These are phyloP conservation scores for Mycalesis mineus DNA, from an alignment of 2,888 invertebrate genomes.

Conservation along the genomic window DNA sequence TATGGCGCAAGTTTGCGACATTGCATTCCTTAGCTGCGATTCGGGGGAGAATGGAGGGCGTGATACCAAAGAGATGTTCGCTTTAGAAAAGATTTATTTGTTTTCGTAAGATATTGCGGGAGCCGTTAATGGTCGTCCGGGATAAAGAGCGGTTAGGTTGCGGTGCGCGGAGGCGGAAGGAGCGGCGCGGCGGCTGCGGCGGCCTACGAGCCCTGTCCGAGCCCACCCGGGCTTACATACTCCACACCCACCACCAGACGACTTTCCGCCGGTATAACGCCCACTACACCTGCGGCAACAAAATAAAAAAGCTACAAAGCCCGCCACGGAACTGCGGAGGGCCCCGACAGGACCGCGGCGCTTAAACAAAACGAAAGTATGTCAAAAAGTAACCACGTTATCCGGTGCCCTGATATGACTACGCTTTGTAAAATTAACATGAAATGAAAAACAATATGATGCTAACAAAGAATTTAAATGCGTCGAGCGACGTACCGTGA, in stretches of 20 bases:
- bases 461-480: conserved; percentile 13
- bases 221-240: conserved; percentile 75
- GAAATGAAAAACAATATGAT: conserved; percentile 11
- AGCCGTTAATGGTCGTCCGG: conserved; percentile 61
- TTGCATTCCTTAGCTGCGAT: conserved; percentile 69
- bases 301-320: conserved; percentile 76
- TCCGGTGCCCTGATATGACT: conserved; percentile 46
- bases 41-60: conserved; percentile 53
- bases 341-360: conserved; percentile 55
- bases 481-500: background rate
- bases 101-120: conserved; percentile 65
- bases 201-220: conserved; percentile 73
- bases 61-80: conserved; percentile 69
- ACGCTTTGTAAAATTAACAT: conserved; percentile 16
- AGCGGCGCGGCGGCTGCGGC: conserved; percentile 34
- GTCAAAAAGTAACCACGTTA: conserved; percentile 39
- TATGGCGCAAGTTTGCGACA: conserved; percentile 49
- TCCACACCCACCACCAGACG: conserved; percentile 81
- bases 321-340: conserved; percentile 56
- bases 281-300: conserved; percentile 80
- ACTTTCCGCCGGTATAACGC: conserved; percentile 80
- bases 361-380: conserved; percentile 49
- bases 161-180: conserved; percentile 41
- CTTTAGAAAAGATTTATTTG: conserved; percentile 70
- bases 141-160: conserved; percentile 52